phyloP scores from a whole-genome alignment of 2,113 vertebrate species.

The Gymnogyps californianus region DNA sequence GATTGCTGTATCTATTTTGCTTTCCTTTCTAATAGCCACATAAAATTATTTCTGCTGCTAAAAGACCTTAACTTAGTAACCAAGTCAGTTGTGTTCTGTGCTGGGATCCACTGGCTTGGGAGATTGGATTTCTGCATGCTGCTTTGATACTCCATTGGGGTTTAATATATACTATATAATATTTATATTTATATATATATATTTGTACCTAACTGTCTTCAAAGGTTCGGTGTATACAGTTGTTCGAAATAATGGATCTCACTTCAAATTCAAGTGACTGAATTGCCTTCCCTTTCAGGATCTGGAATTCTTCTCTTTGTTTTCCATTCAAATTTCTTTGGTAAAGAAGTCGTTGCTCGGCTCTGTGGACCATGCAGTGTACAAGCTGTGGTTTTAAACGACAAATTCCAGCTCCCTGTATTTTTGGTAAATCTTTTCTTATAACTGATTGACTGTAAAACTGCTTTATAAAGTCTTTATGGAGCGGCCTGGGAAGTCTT shows the following conservation, averaged over 20 bases:
- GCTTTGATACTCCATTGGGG: not conserved
- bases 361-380: conserved; percentile 94
- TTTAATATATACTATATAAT: not conserved
- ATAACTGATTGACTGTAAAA: not conserved
- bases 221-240: not conserved
- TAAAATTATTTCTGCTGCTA: not conserved
- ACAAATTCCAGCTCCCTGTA: conserved; percentile 95
- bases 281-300: conserved; percentile 69
- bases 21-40: not conserved
- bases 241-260: not conserved
- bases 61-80: not conserved
- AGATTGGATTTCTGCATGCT: not conserved
- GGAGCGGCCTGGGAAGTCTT: not conserved
- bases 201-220: not conserved
- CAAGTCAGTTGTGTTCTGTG: not conserved
- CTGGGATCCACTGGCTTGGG: not conserved
- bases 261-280: not conserved
- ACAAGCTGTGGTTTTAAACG: conserved; percentile 93
- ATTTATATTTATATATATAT: not conserved
- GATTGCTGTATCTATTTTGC: not conserved
- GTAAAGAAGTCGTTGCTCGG: conserved; percentile 84
- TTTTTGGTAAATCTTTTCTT: conserved; percentile 82
- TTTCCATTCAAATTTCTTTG: conserved; percentile 91
- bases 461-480: not conserved
- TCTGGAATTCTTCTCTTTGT: conserved; percentile 92